A percentile compares a stretch with the other conserved stretches of the same genome.
phyloP scores from a whole-genome alignment of 1,140 invertebrate genomes.

The Drosophila orosa region DNA sequence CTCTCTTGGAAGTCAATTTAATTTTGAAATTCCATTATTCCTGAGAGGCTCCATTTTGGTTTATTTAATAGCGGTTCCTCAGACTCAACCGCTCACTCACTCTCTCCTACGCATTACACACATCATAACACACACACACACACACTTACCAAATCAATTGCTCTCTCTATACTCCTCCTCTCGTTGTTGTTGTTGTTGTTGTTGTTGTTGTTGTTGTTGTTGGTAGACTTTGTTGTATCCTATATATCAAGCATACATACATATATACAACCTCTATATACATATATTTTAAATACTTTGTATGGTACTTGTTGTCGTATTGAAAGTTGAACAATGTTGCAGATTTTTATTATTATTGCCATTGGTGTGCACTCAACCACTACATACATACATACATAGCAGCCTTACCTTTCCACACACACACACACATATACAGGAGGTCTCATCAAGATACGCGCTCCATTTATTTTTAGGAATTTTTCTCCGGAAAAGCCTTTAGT shows the following conservation, averaged over 20 bases:
- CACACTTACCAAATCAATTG: slow-evolving; percentile 39
- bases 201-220: slow-evolving; percentile 67
- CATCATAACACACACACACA: slow-evolving; percentile 7
- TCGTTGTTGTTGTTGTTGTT: slow-evolving; percentile 47
- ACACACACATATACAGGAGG: slow-evolving; percentile 20
- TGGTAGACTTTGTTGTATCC: slow-evolving; percentile 62
- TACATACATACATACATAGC: slow-evolving; percentile 21
- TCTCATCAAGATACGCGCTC: slow-evolving; percentile 39
- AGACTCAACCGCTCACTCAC: slow-evolving; percentile 19
- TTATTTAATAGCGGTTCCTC: slow-evolving; percentile 18
- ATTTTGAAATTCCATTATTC: background rate
- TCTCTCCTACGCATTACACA: slow-evolving; percentile 12
- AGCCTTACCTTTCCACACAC: slow-evolving; percentile 21
- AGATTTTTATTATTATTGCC: slow-evolving; percentile 71
- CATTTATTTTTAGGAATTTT: slow-evolving; percentile 58
- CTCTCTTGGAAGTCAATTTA: slow-evolving; percentile 3
- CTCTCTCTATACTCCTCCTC: slow-evolving; percentile 51
- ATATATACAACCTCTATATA: slow-evolving; percentile 37
- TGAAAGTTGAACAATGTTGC: slow-evolving; percentile 67
- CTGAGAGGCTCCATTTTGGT: slow-evolving; percentile 24
- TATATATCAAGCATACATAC: slow-evolving; percentile 43
- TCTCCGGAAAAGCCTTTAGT: slow-evolving; percentile 22
- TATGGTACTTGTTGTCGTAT: slow-evolving; percentile 71
- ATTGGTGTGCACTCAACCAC: slow-evolving; percentile 75
- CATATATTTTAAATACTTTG: slow-evolving; percentile 59